Base-by-base conservation (phyloP, 2,113 vertebrate species). In the Trichechus manatus region DNA sequence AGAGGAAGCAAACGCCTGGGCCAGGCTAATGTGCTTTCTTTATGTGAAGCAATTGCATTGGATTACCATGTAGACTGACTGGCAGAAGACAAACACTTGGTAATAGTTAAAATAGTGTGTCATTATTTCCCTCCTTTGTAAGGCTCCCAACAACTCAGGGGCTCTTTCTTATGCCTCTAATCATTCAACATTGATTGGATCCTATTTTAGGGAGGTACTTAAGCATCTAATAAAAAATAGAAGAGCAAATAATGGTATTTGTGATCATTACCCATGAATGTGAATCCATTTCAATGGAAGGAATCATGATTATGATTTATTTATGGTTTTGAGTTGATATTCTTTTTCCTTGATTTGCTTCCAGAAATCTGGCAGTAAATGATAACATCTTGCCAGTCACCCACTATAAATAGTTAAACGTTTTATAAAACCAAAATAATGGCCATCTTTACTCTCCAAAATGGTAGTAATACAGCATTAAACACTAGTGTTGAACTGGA, bases 401-500 rank as follows among this genome's bases (percentile, higher is more conserved):
- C 74, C 36, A 53, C 31, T 84, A 70, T 81, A 82, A 92, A 97
- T 90, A 93, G 20, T 64, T 92, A 91, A 92, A 96, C 61, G 94
- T 87, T 84, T 93, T 66, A 42, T 93, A 61, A 95, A 97, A 90
- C 39, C 20, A 95, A 96, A 93, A 93, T 89, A 87, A 84, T 89
- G 36, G 29, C 29, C 70, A 84, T 93, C 19, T 91, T 94, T 92
- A n/a, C 56, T n/a, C 89, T 97, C 83, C 19, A 79, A 87, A 68
- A 75, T 70, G 9, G 31, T 42, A 78, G 56, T 13, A 91, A 85
- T 92, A 56, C 6, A 74, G n/a, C 36, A 85, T 64, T 92, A 72
- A 91, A 78, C 25, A 68, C 27, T 63, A 70, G 9, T 20, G 6
- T 70, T 94, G 20, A 91, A 68, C 64, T 66, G 1, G 9, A 82